Conservation (phyloP, 1,140 invertebrate genomes). For the Sycophila sp. region DNA sequence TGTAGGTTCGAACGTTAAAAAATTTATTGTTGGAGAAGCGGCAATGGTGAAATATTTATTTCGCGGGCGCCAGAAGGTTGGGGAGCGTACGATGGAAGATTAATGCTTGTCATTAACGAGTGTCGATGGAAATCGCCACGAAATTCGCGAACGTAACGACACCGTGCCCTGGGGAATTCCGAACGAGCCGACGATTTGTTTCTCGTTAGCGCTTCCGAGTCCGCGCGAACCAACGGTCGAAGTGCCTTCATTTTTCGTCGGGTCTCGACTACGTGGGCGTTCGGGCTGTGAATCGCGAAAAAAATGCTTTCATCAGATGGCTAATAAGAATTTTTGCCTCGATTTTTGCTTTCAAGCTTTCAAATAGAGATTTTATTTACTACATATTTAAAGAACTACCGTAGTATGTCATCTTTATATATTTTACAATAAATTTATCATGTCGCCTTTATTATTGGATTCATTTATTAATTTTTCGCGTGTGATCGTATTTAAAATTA, state of each 20-base stretch:
- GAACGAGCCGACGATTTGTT: slow-evolving; percentile 43
- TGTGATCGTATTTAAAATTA: too few species aligned
- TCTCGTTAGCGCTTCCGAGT: slow-evolving; percentile 32
- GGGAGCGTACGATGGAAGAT: background rate
- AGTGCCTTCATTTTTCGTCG: background rate
- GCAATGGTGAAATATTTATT: background rate
- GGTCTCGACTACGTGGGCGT: background rate
- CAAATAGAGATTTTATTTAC: too few species aligned
- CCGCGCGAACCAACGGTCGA: background rate
- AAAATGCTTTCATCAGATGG: too few species aligned
- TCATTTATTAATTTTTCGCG: too few species aligned
- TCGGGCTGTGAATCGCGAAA: background rate
- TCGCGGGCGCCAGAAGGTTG: too few species aligned
- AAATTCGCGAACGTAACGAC: slow-evolving; percentile 45
- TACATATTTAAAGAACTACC: too few species aligned
- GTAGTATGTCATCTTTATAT: too few species aligned
- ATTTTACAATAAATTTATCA: too few species aligned
- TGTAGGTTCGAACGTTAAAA: too few species aligned
- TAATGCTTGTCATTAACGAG: slow-evolving; percentile 21
- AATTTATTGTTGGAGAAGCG: background rate
- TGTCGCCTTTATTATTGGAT: too few species aligned
- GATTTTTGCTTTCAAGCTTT: too few species aligned
- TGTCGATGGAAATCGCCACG: slow-evolving; percentile 21
- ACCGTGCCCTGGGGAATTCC: slow-evolving; percentile 43
- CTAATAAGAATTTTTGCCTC: too few species aligned